A percentile compares a stretch with the other conserved stretches of the same genome.
phyloP scores from a whole-genome alignment of 2,113 vertebrate species.

The Progne subis region DNA sequence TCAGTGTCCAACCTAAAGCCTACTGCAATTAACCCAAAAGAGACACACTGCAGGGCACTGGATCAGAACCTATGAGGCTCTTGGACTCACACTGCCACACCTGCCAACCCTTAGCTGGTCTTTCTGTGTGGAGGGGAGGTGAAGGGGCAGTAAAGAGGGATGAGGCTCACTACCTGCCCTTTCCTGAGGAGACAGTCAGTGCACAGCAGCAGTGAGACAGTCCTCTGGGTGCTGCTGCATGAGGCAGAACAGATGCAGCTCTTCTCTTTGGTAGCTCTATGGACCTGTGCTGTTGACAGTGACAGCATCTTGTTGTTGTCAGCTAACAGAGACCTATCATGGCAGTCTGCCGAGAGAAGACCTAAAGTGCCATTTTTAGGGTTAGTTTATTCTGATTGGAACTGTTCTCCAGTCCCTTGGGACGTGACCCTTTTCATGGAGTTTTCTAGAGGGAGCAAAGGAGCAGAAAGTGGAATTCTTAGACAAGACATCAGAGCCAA shows the following conservation, averaged over 20 bases:
- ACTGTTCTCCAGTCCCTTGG: neutral
- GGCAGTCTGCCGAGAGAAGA: neutral
- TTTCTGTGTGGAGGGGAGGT: neutral
- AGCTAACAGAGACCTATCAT: neutral
- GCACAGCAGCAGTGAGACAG: neutral
- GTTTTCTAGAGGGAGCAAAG: neutral
- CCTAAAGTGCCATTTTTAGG: neutral
- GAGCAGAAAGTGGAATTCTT: neutral
- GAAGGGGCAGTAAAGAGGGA: neutral
- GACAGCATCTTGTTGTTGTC: neutral
- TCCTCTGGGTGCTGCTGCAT: neutral
- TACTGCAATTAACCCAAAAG: neutral
- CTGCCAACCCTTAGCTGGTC: neutral
- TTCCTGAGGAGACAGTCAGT: neutral
- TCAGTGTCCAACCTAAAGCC: neutral
- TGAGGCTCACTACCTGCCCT: neutral
- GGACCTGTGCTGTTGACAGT: neutral
- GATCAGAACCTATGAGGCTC: neutral
- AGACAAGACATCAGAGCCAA: neutral
- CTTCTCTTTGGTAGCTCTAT: neutral
- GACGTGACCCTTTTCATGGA: neutral
- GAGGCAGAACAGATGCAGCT: neutral
- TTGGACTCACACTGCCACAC: rapidly evolving
- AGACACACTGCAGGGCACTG: neutral
- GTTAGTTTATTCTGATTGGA: neutral